phyloP scores from a whole-genome alignment of 2,888 invertebrate species.

The Rhaphigaster nebulosa region DNA sequence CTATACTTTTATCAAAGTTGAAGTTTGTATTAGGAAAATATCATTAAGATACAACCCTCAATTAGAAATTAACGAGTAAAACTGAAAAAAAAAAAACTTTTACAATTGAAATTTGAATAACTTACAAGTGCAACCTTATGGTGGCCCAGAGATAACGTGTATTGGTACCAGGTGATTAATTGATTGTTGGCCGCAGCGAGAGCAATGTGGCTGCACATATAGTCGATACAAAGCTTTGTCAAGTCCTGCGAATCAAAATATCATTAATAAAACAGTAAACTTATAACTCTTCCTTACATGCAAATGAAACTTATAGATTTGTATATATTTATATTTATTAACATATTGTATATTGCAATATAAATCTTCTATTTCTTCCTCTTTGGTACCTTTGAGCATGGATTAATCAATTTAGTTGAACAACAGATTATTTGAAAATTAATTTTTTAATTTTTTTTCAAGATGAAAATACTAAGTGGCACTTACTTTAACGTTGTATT shows the following conservation, averaged over 20 bases:
- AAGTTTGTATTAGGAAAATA: no score
- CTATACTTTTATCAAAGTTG: no score
- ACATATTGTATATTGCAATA: neutral
- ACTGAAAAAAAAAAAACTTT: no score
- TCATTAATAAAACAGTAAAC: neutral
- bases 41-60: no score
- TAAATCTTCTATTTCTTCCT: neutral
- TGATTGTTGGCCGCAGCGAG: slow-evolving; percentile 86
- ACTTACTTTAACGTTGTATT: slow-evolving; percentile 89
- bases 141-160: slow-evolving; percentile 87
- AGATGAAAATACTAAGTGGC: neutral
- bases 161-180: slow-evolving; percentile 91
- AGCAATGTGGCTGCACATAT: slow-evolving; percentile 90
- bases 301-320: neutral
- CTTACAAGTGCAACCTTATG: slow-evolving; percentile 75
- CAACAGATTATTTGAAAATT: neutral
- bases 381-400: neutral
- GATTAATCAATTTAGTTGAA: neutral
- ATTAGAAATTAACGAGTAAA: no score
- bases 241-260: slow-evolving; percentile 75
- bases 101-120: neutral
- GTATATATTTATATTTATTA: neutral
- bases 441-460: neutral
- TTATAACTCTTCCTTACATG: neutral
- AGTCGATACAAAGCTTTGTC: slow-evolving; percentile 84